Percentiles rank a stretch among this genome's conserved stretches.
phyloP scores from a whole-genome alignment of 2,797 vertebrate genomes.

The Neopelma chrysocephalum region DNA sequence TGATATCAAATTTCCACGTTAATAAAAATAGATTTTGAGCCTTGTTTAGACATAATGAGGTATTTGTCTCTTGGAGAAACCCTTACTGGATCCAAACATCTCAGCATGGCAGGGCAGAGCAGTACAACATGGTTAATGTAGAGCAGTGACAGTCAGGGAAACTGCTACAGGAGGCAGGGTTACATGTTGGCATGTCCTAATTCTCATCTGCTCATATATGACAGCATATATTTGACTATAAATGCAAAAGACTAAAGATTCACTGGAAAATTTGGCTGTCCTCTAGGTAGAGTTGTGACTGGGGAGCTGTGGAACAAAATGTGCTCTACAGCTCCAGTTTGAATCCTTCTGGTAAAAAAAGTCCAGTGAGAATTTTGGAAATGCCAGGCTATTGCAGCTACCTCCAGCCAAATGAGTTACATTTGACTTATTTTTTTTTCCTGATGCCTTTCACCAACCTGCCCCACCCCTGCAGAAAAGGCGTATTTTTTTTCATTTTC shows the following conservation, averaged over 20 bases:
- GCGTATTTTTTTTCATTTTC: not conserved
- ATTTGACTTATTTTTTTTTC: not conserved
- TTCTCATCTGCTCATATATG: not conserved
- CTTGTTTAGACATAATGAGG: not conserved
- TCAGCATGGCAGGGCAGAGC: not conserved
- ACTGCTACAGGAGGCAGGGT: not conserved
- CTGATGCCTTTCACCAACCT: rapidly evolving
- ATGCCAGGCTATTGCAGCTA: not conserved
- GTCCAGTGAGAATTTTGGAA: not conserved
- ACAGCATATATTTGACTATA: not conserved
- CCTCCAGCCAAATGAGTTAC: not conserved
- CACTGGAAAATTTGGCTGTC: not conserved
- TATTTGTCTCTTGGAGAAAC: not conserved
- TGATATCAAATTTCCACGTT: not conserved
- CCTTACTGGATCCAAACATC: not conserved
- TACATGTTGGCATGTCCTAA: not conserved
- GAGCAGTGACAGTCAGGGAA: not conserved
- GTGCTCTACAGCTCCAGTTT: not conserved
- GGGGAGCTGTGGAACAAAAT: not conserved
- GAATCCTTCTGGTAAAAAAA: not conserved
- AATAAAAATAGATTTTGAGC: not conserved
- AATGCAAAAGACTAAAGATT: not conserved
- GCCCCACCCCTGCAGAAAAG: not conserved
- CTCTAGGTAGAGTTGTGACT: not conserved
- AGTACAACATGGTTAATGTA: not conserved